These are phyloP conservation scores for Steinernema khuongi DNA, from an alignment of 1,140 invertebrate species.

Conservation along the genomic window DNA sequence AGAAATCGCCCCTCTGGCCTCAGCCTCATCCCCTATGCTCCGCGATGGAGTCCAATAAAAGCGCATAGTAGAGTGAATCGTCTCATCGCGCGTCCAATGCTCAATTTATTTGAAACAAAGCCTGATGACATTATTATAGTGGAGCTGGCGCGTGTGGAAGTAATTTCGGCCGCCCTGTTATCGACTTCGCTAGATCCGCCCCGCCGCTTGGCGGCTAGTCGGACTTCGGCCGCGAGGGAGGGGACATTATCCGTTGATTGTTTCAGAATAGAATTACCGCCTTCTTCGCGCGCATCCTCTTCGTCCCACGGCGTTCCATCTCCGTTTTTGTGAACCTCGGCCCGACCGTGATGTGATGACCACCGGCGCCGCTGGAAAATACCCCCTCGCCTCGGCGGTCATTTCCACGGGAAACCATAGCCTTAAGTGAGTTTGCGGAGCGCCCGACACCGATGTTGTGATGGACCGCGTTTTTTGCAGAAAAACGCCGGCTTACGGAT, in stretches of 20 bases:
- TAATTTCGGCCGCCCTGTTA: background rate
- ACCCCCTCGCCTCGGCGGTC: background rate
- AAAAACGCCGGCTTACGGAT: background rate
- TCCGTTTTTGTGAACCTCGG: background rate
- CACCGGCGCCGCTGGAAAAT: background rate
- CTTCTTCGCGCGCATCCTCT: background rate
- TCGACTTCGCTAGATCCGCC: background rate
- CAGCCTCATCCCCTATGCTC: too few relatives aligned
- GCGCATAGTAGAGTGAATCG: too few relatives aligned
- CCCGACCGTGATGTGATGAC: background rate
- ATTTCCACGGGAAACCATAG: background rate
- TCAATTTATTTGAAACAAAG: conserved; percentile 11
- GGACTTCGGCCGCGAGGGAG: background rate
- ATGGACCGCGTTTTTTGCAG: background rate
- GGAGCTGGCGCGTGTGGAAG: background rate
- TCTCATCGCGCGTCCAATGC: background rate
- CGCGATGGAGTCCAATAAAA: too few relatives aligned
- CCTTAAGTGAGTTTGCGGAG: background rate
- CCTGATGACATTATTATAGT: conserved; percentile 13
- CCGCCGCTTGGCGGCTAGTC: too few relatives aligned
- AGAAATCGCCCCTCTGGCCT: too few relatives aligned
- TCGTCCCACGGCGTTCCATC: background rate
- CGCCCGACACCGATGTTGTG: background rate
- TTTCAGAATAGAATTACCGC: conserved; percentile 2
- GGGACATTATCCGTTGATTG: conserved; percentile 10